A percentile compares a stretch with the other conserved stretches of the same genome.
These are phyloP conservation scores for Sebastes steindachneri DNA, from an alignment of 2,797 vertebrate species.

Conservation along the genomic window DNA sequence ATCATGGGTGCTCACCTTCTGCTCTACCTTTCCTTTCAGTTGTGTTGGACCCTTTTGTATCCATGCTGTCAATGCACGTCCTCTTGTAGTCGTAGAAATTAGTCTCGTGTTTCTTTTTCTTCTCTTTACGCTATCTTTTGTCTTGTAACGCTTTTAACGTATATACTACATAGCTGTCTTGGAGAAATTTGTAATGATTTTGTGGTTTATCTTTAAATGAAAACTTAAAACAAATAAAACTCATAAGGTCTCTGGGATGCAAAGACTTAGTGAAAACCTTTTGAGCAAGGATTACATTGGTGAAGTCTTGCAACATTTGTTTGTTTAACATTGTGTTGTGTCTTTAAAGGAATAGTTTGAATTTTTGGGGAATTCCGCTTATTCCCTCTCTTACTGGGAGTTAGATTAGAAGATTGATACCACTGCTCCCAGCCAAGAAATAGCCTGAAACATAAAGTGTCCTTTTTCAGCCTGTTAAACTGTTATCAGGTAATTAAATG, in stretches of 20 bases:
- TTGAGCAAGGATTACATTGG: background rate
- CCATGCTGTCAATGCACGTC: conserved; percentile 78
- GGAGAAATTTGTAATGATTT: background rate
- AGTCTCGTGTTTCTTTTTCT: conserved; percentile 32
- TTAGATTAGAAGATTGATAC: background rate
- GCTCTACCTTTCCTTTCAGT: conserved; percentile 28
- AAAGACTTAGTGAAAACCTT: background rate
- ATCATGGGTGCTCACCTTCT: conserved; percentile 35
- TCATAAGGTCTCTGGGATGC: background rate
- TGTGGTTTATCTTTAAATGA: background rate
- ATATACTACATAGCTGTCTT: background rate
- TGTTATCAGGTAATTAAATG: too few relatives aligned
- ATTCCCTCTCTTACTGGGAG: background rate
- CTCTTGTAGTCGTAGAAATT: conserved; percentile 31
- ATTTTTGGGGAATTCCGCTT: background rate
- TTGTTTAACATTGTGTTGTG: too few relatives aligned
- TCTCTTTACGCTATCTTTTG: conserved; percentile 21
- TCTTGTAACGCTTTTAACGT: conserved; percentile 8
- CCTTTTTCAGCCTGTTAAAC: too few relatives aligned
- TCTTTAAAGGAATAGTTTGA: background rate
- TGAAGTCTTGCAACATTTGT: background rate
- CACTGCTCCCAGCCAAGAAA: background rate
- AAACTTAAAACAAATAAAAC: background rate
- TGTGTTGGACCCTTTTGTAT: conserved; percentile 62
- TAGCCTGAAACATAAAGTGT: background rate